Conservation (phyloP, 2,797 vertebrate species). For the Gymnothorax reevesii region DNA sequence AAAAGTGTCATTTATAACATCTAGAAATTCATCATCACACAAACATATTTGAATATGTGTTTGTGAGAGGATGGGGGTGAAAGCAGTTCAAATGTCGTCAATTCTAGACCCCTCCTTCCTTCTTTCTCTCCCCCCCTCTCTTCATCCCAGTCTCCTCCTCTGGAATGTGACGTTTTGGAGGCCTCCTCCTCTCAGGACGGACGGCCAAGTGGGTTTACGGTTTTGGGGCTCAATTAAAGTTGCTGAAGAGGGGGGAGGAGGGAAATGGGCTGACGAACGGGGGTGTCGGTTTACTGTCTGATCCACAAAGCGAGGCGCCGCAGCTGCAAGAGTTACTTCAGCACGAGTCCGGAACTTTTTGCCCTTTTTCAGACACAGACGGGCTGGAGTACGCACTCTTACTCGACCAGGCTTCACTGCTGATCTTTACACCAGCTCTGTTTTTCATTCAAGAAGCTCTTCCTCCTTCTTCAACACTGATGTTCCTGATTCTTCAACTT, state of each 20-base stretch:
- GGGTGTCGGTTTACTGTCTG: conserved; percentile 15
- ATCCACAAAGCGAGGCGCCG: conserved; percentile 3
- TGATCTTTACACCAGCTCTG: not conserved
- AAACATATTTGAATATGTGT: not conserved
- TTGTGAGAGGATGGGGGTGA: not conserved
- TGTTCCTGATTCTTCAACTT: not conserved
- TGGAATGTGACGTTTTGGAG: conserved; percentile 43
- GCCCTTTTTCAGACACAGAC: not conserved
- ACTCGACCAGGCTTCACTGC: not conserved
- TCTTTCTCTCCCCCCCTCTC: conserved; percentile 18
- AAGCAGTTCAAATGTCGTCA: not conserved
- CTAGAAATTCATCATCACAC: too few relatives aligned
- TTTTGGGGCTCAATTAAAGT: conserved; percentile 25
- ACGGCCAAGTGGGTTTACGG: conserved; percentile 18
- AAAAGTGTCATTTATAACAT: too few relatives aligned
- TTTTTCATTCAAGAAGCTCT: not conserved
- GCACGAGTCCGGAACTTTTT: not conserved
- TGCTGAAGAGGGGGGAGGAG: conserved; percentile 20
- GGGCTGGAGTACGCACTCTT: not conserved
- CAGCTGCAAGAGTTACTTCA: not conserved
- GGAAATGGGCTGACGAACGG: not conserved
- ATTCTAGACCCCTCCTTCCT: not conserved
- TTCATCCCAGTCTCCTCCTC: conserved; percentile 46
- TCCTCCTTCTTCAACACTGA: not conserved
- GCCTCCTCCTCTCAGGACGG: conserved; percentile 46